phyloP scores from a whole-genome alignment of 2,113 vertebrate genomes.

The Pipra filicauda region DNA sequence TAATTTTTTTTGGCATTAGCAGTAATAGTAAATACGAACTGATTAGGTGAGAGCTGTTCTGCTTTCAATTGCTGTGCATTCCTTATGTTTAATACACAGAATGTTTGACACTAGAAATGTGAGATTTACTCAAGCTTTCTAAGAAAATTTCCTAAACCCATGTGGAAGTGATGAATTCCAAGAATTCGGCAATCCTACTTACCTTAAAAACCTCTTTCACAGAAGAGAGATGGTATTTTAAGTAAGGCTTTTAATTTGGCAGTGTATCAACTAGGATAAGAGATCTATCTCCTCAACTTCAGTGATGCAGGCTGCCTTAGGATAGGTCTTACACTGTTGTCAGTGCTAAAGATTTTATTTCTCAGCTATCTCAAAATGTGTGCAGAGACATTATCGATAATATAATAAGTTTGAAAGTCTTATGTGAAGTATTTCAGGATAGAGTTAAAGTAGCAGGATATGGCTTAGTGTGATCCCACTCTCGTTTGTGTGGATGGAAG shows the following conservation, averaged over 20 bases:
- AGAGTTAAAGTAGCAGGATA: neutral
- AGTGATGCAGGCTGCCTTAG: neutral
- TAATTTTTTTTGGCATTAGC: neutral
- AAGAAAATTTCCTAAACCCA: neutral
- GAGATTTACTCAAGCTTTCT: neutral
- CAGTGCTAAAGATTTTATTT: conserved; percentile 8
- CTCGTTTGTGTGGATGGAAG: neutral
- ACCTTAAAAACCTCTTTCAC: neutral
- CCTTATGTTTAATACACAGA: neutral
- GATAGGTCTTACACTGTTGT: neutral
- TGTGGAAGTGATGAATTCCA: neutral
- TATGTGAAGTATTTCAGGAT: neutral
- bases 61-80: neutral
- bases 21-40: neutral
- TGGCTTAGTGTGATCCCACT: neutral
- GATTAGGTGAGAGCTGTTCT: neutral
- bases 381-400: neutral
- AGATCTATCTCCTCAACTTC: neutral
- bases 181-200: neutral
- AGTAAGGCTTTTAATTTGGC: conserved; percentile 8
- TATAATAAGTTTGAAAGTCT: neutral
- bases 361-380: neutral
- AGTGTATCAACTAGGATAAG: neutral
- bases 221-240: neutral
- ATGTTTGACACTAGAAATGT: neutral